A percentile compares a stretch with the other conserved stretches of the same genome.
Evolutionary conservation across 2,797 vertebrate genomes (phyloP).

Genomic region (Champsocephalus esox): DNA sequence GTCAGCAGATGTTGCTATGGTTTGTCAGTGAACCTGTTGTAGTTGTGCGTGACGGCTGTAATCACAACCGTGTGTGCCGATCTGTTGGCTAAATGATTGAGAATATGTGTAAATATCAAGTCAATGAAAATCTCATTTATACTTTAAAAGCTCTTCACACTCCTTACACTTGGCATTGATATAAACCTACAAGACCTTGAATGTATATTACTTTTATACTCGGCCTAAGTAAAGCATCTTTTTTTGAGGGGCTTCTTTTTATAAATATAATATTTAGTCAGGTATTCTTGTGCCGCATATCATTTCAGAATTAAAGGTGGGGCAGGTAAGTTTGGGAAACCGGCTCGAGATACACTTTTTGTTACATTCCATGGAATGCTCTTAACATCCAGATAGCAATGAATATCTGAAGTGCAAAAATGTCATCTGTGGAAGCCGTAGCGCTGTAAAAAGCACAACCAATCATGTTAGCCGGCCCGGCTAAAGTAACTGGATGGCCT

Average conservation of each 20-base stretch:
- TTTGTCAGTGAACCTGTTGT: slow-evolving; percentile 55
- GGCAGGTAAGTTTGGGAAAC: too few relatives aligned
- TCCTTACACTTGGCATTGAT: neutral
- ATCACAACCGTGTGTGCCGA: slow-evolving; percentile 37
- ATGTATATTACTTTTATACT: neutral
- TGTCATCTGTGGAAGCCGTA: too few relatives aligned
- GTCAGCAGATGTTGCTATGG: slow-evolving; percentile 59
- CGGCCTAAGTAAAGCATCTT: neutral
- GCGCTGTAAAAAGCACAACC: too few relatives aligned
- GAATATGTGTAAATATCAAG: slow-evolving; percentile 17
- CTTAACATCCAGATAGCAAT: too few relatives aligned
- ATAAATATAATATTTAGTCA: neutral
- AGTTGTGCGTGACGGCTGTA: slow-evolving; percentile 37
- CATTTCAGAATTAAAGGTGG: neutral
- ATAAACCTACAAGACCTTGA: neutral
- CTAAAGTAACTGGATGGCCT: too few relatives aligned
- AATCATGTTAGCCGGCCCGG: too few relatives aligned
- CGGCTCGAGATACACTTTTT: too few relatives aligned
- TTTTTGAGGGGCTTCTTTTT: neutral
- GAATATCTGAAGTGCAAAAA: too few relatives aligned
- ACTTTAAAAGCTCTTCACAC: neutral
- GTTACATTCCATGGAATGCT: too few relatives aligned
- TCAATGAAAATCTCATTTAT: neutral
- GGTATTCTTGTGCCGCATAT: neutral
- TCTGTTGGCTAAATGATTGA: slow-evolving; percentile 41